Base-by-base conservation (phyloP, 2,888 invertebrate species). In the Bursaphelenchus okinawaensis region DNA sequence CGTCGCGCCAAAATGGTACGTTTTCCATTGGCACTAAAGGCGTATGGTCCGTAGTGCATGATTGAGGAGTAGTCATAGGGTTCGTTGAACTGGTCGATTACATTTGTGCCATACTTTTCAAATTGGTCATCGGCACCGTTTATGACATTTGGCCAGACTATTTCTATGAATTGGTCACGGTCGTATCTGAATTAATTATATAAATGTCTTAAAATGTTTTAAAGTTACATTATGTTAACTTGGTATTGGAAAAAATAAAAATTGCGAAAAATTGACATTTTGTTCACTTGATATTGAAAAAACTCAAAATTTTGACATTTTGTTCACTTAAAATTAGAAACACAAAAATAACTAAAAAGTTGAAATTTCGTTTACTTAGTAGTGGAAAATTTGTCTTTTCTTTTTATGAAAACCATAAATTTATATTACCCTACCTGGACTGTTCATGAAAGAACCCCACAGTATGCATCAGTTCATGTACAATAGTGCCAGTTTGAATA, bases 121-220 rank as follows among this genome's bases (percentile, higher is more conserved):
- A 82, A 82, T 63, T 82, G 82, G 67, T 82, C 82, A 62, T 79
- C 75, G 9, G 76, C 80, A 71, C 83, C 83, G 65, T 75, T 72
- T 64, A 83, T 79, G 55, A 84, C 83, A 71, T 84, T 84, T 40
- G 75, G 67, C 74, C 77, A 79, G 22, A 80, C 75, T 55, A 84
- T 83, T 12, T 79, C 82, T 52, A 85, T 84, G 69, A 80, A 84
- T 8, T 75, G 69, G 68, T 85, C 85, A n/a, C 85, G 79, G 75
- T 85, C 85, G 50, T 77, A 75, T 64, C 85, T 79, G 65, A 19
- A 69, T 65, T 26, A 54, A 19, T n/a, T n/a, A n/a, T n/a, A n/a
- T n/a, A n/a, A n/a, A n/a, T n/a, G n/a, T n/a, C n/a, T n/a, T n/a
- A n/a, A n/a, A n/a, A n/a, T n/a, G n/a, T n/a, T n/a, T n/a, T n/a